A percentile compares a stretch with the other conserved stretches of the same genome.
These are phyloP conservation scores for Cardiocondyla obscurior DNA, from an alignment of 1,140 invertebrate genomes.

Conservation along the genomic window DNA sequence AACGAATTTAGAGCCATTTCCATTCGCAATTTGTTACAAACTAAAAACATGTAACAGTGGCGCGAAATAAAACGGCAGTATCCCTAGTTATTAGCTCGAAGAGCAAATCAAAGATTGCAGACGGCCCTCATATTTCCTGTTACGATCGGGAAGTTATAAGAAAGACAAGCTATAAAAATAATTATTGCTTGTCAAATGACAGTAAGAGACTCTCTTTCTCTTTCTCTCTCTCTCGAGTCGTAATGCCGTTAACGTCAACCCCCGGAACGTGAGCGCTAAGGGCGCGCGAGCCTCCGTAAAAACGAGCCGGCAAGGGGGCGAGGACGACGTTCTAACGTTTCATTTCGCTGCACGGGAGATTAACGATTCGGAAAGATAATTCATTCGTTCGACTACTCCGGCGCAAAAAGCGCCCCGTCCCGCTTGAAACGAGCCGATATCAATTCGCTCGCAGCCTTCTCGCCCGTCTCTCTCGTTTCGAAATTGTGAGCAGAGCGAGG, in stretches of 20 bases:
- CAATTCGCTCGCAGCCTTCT: conserved; percentile 48
- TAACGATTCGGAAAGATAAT: conserved; percentile 72
- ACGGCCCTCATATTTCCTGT: conserved; percentile 16
- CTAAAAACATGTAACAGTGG: neutral
- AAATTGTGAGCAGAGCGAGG: neutral
- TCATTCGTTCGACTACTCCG: conserved; percentile 52
- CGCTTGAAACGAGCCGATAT: conserved; percentile 47
- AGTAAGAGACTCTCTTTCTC: conserved; percentile 2
- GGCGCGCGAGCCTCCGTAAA: conserved; percentile 24
- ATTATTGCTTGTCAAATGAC: conserved; percentile 36
- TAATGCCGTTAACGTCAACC: conserved; percentile 35
- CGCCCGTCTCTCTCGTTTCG: neutral
- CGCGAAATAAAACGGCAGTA: neutral
- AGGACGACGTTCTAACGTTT: conserved; percentile 40
- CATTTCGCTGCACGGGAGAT: conserved; percentile 58
- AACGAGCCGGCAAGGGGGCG: neutral
- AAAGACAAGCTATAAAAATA: conserved; percentile 56
- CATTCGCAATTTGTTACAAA: neutral
- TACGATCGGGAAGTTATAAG: conserved; percentile 46
- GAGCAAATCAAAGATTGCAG: conserved; percentile 16
- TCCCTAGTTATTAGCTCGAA: neutral
- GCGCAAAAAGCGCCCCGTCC: conserved; percentile 27
- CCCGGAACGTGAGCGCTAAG: neutral
- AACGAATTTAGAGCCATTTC: neutral
- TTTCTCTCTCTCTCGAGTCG: conserved; percentile 53